Evolutionary conservation across 2,888 invertebrate species (phyloP).

Genomic region (Allygus modestus): DNA sequence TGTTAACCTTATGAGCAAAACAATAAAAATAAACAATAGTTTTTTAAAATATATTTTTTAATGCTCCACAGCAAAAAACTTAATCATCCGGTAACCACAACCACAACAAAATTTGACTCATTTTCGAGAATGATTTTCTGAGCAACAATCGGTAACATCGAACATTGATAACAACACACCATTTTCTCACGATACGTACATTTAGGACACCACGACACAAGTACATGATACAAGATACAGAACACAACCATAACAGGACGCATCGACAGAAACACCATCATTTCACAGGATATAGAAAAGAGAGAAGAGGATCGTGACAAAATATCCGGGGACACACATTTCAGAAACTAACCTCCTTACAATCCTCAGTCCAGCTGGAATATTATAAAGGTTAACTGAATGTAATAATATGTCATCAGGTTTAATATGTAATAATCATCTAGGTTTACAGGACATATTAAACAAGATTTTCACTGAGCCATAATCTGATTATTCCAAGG

Average conservation of each 20-base stretch:
- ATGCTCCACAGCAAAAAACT: not conserved
- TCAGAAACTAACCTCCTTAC: constrained; percentile 56
- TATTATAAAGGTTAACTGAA: constrained; percentile 11
- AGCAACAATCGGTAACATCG: not conserved
- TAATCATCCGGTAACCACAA: not conserved
- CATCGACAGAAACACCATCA: constrained; percentile 7
- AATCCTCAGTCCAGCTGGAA: constrained; percentile 46
- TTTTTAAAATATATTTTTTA: no score
- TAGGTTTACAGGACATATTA: no score
- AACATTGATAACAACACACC: constrained; percentile 24
- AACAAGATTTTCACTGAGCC: no score
- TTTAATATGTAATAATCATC: no score
- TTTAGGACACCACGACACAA: constrained; percentile 28
- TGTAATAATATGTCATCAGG: not conserved
- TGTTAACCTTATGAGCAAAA: no score
- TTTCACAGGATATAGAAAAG: not conserved
- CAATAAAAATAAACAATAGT: no score
- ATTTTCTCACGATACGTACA: not conserved
- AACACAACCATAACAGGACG: constrained; percentile 19
- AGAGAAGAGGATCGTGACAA: constrained; percentile 1
- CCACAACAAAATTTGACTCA: not conserved
- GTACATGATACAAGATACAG: not conserved
- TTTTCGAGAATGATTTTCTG: not conserved
- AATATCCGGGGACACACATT: not conserved
- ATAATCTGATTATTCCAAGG: no score